phyloP scores from a whole-genome alignment of 2,797 vertebrate species.

The Coracias cyanogaster region DNA sequence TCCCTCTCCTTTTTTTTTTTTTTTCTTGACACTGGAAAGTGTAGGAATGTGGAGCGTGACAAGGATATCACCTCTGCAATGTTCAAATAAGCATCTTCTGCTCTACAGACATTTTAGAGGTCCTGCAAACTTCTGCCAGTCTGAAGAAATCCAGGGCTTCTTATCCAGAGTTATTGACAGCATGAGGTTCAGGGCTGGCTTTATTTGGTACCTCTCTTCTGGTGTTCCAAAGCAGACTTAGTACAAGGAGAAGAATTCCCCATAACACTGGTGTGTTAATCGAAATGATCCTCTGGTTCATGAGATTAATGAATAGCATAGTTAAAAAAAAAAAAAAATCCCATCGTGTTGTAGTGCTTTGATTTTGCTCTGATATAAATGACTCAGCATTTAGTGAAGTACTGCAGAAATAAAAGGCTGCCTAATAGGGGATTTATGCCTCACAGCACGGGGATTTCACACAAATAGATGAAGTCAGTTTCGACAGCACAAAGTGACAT shows the following conservation, averaged over 20 bases:
- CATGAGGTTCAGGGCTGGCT: neutral
- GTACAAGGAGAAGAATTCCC: neutral
- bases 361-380: neutral
- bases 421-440: neutral
- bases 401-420: neutral
- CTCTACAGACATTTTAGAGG: neutral
- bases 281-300: neutral
- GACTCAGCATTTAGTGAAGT: neutral
- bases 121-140: neutral
- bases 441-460: neutral
- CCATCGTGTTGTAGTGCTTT: neutral
- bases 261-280: neutral
- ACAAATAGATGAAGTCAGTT: neutral
- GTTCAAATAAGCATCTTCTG: neutral
- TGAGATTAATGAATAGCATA: neutral
- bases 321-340: neutral
- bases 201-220: neutral
- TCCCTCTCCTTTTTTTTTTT: neutral
- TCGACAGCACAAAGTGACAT: neutral
- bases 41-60: neutral
- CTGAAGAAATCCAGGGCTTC: neutral
- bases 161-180: neutral
- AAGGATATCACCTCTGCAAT: neutral
- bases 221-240: neutral
- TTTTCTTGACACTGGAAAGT: neutral